Evolutionary conservation across 1,140 invertebrate species (phyloP).

Genomic region (Araneus ventricosus): DNA sequence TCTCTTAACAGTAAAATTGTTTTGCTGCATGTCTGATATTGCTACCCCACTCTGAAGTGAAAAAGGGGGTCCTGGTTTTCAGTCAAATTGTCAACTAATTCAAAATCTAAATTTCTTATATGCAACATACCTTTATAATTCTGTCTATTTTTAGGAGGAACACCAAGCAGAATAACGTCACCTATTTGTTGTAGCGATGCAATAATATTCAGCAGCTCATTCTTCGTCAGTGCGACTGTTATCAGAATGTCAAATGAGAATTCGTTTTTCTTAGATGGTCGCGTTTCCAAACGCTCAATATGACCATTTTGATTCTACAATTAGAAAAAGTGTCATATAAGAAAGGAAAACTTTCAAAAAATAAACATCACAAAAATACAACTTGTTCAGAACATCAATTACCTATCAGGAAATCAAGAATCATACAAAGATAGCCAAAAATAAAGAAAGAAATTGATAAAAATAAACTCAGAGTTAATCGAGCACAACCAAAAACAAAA

Average conservation of each 20-base stretch:
- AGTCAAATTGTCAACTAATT: neutral
- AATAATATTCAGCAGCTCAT: constrained; percentile 89
- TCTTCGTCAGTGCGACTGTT: constrained; percentile 90
- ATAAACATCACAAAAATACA: too few species aligned
- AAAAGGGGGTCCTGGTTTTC: too few species aligned
- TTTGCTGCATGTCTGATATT: too few species aligned
- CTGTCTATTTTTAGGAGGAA: constrained; percentile 84
- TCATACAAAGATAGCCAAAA: too few species aligned
- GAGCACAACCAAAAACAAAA: too few species aligned
- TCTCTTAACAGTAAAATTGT: too few species aligned
- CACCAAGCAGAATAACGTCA: constrained; percentile 85
- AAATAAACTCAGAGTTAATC: too few species aligned
- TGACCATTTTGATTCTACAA: constrained; percentile 89
- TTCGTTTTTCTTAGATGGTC: constrained; percentile 85
- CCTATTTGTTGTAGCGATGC: constrained; percentile 83
- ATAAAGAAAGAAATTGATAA: too few species aligned
- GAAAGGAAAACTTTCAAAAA: neutral
- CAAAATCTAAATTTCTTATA: neutral
- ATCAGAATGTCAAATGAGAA: constrained; percentile 91
- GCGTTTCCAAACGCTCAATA: constrained; percentile 93
- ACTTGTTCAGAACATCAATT: too few species aligned
- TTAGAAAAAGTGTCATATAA: neutral
- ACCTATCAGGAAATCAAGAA: too few species aligned
- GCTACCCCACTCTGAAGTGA: too few species aligned
- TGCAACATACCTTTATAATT: constrained; percentile 84